phyloP scores from a whole-genome alignment of 1,140 invertebrate species.

The Apis mellifera region DNA sequence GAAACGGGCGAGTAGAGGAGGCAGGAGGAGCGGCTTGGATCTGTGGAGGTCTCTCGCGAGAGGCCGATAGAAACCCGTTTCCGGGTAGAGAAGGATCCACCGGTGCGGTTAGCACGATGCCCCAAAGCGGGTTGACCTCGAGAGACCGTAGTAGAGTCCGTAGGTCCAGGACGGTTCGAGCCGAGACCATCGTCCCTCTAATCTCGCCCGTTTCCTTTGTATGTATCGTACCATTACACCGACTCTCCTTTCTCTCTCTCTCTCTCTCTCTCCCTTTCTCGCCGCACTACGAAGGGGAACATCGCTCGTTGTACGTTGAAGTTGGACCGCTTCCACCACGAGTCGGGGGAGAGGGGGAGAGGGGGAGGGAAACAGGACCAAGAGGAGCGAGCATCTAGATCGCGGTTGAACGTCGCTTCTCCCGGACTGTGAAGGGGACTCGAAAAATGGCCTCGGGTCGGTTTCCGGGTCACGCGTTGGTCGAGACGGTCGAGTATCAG shows the following conservation, averaged over 20 bases:
- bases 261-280: no score
- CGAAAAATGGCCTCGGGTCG: constrained; percentile 69
- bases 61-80: constrained; percentile 71
- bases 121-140: constrained; percentile 80
- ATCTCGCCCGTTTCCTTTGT: constrained; percentile 54
- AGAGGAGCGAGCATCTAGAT: constrained; percentile 66
- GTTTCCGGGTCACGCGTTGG: constrained; percentile 76
- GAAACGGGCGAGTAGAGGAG: constrained; percentile 48
- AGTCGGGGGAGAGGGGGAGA: background rate
- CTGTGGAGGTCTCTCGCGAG: constrained; percentile 33
- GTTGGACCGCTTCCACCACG: constrained; percentile 8
- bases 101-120: constrained; percentile 77
- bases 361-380: constrained; percentile 21
- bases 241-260: background rate
- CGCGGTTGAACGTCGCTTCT: constrained; percentile 55
- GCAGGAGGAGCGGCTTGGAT: constrained; percentile 48
- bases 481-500: constrained; percentile 69
- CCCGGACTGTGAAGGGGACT: constrained; percentile 46
- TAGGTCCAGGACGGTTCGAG: constrained; percentile 59
- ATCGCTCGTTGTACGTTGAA: constrained; percentile 27
- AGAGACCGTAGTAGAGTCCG: constrained; percentile 59
- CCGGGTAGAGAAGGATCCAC: constrained; percentile 76
- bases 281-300: constrained; percentile 38
- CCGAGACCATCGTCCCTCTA: constrained; percentile 68
- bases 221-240: constrained; percentile 35